A percentile compares a stretch with the other conserved stretches of the same genome.
Evolutionary conservation across 2,797 vertebrate species (phyloP).

Genomic region (Dicrostonyx torquatus): DNA sequence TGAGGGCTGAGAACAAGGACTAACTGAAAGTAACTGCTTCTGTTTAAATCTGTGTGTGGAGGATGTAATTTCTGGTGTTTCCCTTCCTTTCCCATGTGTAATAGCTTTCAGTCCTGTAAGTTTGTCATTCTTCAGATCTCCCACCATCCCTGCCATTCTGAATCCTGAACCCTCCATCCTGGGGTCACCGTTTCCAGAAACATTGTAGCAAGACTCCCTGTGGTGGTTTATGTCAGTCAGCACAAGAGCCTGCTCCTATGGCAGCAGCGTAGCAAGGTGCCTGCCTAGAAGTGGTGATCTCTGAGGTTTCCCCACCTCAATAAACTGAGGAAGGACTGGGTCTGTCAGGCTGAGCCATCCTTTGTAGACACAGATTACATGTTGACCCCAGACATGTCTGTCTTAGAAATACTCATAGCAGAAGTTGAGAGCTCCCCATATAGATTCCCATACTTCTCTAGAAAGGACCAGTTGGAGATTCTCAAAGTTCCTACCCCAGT

Average conservation of each 20-base stretch:
- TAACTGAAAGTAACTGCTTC: background rate
- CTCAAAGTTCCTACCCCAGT: background rate
- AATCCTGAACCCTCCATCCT: background rate
- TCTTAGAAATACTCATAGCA: background rate
- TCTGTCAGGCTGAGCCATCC: background rate
- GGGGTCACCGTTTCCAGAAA: background rate
- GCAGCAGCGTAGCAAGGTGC: background rate
- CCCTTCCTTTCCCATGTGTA: background rate
- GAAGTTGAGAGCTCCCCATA: background rate
- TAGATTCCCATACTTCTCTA: background rate
- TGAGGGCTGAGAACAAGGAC: background rate
- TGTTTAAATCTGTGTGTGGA: background rate
- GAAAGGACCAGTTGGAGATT: background rate
- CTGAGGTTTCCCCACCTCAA: background rate
- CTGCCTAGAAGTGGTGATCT: too few relatives aligned
- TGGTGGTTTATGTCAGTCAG: background rate
- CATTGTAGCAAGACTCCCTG: background rate
- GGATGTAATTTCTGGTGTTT: background rate
- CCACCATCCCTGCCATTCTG: background rate
- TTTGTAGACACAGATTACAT: background rate
- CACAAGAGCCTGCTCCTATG: background rate
- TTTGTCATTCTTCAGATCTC: background rate
- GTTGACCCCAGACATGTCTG: background rate
- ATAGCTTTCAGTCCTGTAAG: background rate
- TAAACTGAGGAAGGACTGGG: background rate